Evolutionary conservation across 2,797 vertebrate genomes (phyloP).

Genomic region (Rhabdomys pumilio): DNA sequence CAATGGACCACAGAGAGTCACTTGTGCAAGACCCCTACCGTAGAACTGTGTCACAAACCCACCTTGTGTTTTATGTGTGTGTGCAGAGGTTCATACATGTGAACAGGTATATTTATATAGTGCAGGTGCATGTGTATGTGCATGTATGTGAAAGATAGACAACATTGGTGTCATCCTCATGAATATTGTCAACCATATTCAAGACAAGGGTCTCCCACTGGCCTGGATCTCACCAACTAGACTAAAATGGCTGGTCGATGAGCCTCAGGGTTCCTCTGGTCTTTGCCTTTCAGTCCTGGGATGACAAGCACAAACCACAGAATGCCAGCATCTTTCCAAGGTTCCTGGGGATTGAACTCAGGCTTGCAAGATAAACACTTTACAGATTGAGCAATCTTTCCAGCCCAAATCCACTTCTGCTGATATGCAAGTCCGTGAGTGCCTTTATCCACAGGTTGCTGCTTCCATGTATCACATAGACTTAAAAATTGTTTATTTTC

Average conservation of each 20-base stretch:
- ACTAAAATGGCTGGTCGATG: not conserved
- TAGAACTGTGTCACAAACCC: not conserved
- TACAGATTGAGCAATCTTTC: not conserved
- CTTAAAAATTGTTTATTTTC: slow-evolving; percentile 36
- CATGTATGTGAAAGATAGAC: not conserved
- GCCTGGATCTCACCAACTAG: not conserved
- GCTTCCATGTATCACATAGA: not conserved
- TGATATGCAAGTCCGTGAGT: not conserved
- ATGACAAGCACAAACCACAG: not conserved
- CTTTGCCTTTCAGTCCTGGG: not conserved
- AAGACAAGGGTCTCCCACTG: not conserved
- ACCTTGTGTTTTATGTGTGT: not conserved
- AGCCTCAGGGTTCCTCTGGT: not conserved
- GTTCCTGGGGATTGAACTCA: not conserved
- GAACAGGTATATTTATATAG: not conserved
- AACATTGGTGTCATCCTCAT: not conserved
- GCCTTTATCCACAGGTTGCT: not conserved
- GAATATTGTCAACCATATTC: not conserved
- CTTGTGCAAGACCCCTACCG: not conserved
- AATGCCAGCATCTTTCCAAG: not conserved
- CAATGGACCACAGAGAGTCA: not conserved
- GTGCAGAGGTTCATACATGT: not conserved
- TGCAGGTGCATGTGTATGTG: not conserved
- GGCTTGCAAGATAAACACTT: not conserved
- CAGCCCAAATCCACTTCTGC: not conserved